phyloP scores from a whole-genome alignment of 2,113 vertebrate species.

The Piprites chloris region DNA sequence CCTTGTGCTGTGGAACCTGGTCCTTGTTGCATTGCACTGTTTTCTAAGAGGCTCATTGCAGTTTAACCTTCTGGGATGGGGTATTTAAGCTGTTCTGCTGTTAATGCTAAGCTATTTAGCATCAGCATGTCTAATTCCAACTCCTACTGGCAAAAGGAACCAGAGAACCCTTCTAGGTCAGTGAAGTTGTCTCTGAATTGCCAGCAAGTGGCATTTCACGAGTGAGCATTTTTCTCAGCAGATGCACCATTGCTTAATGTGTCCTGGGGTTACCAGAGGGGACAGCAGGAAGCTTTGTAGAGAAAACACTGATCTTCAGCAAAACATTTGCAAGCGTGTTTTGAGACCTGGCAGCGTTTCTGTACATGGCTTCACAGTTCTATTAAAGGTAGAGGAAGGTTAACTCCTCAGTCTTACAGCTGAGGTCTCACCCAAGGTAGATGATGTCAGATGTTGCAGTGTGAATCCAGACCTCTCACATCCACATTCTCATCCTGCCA shows the following conservation, averaged over 20 bases:
- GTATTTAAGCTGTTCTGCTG: conserved; percentile 14
- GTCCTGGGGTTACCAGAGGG: neutral
- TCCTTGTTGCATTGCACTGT: neutral
- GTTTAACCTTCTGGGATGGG: conserved; percentile 27
- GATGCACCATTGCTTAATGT: neutral
- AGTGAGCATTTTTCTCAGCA: neutral
- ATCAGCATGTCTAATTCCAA: neutral
- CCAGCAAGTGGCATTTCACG: neutral
- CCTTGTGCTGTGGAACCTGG: neutral
- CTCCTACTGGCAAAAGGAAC: neutral
- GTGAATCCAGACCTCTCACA: neutral
- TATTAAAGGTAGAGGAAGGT: neutral
- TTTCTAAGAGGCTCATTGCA: conserved; percentile 32
- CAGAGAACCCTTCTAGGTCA: conserved; percentile 1
- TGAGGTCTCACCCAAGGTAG: neutral
- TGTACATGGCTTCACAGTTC: neutral
- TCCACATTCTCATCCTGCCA: rapidly evolving
- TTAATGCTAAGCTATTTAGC: conserved; percentile 42
- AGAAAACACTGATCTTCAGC: neutral
- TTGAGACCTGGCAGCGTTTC: neutral
- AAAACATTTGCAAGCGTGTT: neutral
- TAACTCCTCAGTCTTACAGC: neutral
- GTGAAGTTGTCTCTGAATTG: neutral
- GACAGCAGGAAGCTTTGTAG: neutral
- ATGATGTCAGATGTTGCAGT: neutral